Percentiles rank a stretch among this genome's conserved stretches.
These are phyloP conservation scores for Xestia rhomboidea DNA, from an alignment of 2,888 invertebrate species.

Conservation along the genomic window DNA sequence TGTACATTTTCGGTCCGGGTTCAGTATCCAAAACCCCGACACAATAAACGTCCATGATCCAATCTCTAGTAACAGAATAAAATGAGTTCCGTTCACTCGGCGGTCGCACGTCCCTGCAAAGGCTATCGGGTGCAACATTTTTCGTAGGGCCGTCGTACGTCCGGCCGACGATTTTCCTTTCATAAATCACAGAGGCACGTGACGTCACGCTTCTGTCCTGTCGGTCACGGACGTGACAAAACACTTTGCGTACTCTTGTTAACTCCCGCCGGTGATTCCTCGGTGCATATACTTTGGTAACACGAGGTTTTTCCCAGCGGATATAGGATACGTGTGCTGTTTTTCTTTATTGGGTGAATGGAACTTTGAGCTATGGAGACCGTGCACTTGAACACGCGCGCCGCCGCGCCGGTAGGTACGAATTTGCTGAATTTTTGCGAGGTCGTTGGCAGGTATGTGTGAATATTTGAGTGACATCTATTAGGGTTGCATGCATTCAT, in stretches of 20 bases:
- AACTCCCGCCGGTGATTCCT: constrained; percentile 39
- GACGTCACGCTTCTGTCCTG: constrained; percentile 84
- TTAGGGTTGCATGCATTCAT: background rate
- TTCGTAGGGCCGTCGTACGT: constrained; percentile 72
- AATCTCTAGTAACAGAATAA: constrained; percentile 79
- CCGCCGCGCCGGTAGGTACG: constrained; percentile 17
- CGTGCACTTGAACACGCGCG: constrained; percentile 48
- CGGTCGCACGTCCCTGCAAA: constrained; percentile 79
- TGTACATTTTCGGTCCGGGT: background rate
- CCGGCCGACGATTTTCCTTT: constrained; percentile 79
- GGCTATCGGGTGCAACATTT: constrained; percentile 85
- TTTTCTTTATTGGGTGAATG: constrained; percentile 50
- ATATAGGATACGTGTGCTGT: constrained; percentile 51
- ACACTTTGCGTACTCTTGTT: constrained; percentile 66
- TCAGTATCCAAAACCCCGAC: constrained; percentile 41
- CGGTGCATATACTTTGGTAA: constrained; percentile 56
- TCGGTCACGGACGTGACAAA: constrained; percentile 83
- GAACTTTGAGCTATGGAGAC: constrained; percentile 22
- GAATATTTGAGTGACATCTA: background rate
- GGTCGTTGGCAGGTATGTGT: constrained; percentile 20
- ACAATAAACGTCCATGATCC: constrained; percentile 77
- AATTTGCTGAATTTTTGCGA: constrained; percentile 20
- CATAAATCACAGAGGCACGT: constrained; percentile 86
- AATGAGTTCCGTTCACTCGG: constrained; percentile 81
- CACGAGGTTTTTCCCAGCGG: constrained; percentile 32